These are phyloP conservation scores for Patiria miniata DNA, from an alignment of 35 echinoderm and acorn worm species.

Conservation along the genomic window DNA sequence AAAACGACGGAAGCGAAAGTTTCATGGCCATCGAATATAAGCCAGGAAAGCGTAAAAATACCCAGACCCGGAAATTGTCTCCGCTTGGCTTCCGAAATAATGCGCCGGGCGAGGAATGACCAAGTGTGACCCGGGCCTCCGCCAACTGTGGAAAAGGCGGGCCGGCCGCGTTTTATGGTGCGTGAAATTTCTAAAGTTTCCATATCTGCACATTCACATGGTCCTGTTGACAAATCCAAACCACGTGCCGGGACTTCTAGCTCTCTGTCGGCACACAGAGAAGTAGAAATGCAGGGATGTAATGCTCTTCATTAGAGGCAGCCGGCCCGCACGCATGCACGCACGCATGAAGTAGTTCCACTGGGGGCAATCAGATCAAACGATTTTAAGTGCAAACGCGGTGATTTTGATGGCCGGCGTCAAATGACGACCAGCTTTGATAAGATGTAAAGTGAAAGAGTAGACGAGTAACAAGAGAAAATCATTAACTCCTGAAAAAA, in stretches of 20 bases:
- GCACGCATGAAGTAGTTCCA: not conserved
- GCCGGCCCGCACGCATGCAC: too few relatives aligned
- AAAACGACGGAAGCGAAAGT: too few relatives aligned
- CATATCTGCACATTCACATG: not conserved
- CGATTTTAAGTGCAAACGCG: slow-evolving; percentile 23
- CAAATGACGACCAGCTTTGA: slow-evolving; percentile 1
- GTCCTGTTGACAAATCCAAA: slow-evolving; percentile 22
- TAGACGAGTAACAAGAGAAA: not conserved
- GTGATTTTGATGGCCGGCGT: slow-evolving; percentile 2
- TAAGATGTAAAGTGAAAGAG: not conserved
- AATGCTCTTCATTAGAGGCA: too few relatives aligned
- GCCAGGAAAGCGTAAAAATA: too few relatives aligned
- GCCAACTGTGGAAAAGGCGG: slow-evolving; percentile 13
- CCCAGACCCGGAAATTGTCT: too few relatives aligned
- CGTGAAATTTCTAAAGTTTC: slow-evolving; percentile 17
- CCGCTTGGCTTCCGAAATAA: too few relatives aligned
- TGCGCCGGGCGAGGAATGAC: too few relatives aligned
- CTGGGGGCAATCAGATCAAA: slow-evolving; percentile 19
- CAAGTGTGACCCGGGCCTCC: too few relatives aligned
- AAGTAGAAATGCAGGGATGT: too few relatives aligned
- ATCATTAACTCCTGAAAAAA: slow-evolving; percentile 12
- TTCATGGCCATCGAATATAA: too few relatives aligned
- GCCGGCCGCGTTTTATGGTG: slow-evolving; percentile 8
- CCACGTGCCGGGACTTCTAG: not conserved
- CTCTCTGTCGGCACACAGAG: too few relatives aligned